These are phyloP conservation scores for Leptobrachium leishanense DNA, from an alignment of 2,113 vertebrate species.

Conservation along the genomic window DNA sequence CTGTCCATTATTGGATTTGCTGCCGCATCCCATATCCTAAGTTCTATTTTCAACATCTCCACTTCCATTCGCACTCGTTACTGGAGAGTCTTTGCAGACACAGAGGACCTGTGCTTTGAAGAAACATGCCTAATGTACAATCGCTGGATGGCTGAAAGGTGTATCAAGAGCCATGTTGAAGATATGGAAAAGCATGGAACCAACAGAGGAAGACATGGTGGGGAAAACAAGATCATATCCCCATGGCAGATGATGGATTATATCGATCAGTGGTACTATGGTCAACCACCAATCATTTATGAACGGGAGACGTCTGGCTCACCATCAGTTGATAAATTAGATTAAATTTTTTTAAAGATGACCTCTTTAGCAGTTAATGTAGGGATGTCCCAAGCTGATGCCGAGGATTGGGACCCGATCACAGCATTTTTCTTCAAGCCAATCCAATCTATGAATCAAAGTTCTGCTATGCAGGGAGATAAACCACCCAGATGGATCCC, in stretches of 20 bases:
- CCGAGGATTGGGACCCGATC: no score
- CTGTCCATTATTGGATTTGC: slow-evolving; percentile 12
- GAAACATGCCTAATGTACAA: slow-evolving; percentile 15
- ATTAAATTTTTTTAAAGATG: no score
- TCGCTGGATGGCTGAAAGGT: slow-evolving; percentile 4
- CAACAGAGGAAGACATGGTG: background rate
- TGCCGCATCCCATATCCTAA: background rate
- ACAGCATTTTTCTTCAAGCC: no score
- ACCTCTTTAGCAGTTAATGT: no score
- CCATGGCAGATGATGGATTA: slow-evolving; percentile 5
- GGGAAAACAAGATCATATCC: background rate
- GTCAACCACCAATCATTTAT: slow-evolving; percentile 3
- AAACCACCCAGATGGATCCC: no score
- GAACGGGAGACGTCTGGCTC: background rate
- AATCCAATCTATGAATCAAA: no score
- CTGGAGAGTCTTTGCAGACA: slow-evolving; percentile 13
- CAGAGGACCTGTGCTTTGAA: slow-evolving; percentile 27
- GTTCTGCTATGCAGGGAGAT: no score
- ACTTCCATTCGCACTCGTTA: slow-evolving; percentile 4
- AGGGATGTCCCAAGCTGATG: no score
- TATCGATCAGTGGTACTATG: slow-evolving; percentile 22
- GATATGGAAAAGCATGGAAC: background rate
- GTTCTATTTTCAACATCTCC: background rate
- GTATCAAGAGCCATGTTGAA: slow-evolving; percentile 22
- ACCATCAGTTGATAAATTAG: no score